These are phyloP conservation scores for Bambusicola thoracicus DNA, from an alignment of 2,113 vertebrate species.

Conservation along the genomic window DNA sequence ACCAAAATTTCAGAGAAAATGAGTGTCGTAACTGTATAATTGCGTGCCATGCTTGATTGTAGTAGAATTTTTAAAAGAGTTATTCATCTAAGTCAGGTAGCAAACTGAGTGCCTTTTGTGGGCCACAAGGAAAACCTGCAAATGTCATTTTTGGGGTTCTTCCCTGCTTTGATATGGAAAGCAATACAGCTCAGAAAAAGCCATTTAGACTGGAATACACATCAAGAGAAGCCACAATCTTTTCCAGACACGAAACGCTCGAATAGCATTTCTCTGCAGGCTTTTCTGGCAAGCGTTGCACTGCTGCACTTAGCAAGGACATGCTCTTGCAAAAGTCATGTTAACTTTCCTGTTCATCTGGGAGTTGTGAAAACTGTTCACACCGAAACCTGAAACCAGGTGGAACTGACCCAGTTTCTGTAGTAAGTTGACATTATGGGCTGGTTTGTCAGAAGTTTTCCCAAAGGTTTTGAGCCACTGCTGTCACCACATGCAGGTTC, in stretches of 20 bases:
- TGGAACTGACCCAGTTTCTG: slow-evolving; percentile 45
- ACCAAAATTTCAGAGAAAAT: neutral
- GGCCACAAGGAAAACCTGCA: neutral
- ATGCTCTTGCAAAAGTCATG: neutral
- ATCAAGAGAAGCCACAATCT: rapidly evolving
- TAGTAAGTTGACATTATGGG: slow-evolving; percentile 25
- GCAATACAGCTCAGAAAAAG: neutral
- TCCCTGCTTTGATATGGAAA: neutral
- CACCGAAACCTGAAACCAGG: neutral
- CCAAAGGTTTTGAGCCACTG: neutral
- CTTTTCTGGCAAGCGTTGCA: neutral
- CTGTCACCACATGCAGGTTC: neutral
- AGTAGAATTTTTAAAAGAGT: neutral
- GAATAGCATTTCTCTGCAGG: neutral
- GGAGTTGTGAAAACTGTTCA: slow-evolving; percentile 48
- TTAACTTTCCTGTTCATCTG: slow-evolving; percentile 42
- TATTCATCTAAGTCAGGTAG: neutral
- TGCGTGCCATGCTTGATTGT: neutral
- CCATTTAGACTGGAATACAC: neutral
- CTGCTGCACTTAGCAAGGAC: slow-evolving; percentile 1
- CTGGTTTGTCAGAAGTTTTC: slow-evolving; percentile 6
- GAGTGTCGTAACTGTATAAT: neutral
- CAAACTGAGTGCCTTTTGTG: neutral
- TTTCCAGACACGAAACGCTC: rapidly evolving
- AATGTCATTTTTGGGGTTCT: neutral